phyloP scores from a whole-genome alignment of 2,113 vertebrate species.

The Agapornis roseicollis region DNA sequence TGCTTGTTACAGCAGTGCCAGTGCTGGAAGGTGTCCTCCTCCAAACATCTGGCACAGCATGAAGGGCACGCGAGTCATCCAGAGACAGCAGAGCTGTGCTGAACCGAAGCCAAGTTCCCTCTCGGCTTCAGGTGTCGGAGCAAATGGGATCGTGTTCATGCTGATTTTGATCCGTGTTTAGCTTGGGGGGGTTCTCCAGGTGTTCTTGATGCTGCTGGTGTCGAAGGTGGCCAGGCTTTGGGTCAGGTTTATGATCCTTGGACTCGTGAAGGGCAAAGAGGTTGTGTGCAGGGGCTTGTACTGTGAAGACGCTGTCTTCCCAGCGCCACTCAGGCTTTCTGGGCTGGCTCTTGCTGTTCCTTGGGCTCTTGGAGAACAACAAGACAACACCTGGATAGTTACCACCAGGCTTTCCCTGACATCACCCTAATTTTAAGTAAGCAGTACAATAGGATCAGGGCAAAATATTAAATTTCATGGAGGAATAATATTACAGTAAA shows the following conservation, averaged over 20 bases:
- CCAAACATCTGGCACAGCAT: not conserved
- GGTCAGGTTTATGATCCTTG: not conserved
- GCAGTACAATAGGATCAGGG: not conserved
- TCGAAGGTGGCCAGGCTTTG: not conserved
- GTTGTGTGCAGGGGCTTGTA: not conserved
- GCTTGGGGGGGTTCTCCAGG: not conserved
- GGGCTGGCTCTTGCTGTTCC: not conserved
- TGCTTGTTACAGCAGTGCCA: not conserved
- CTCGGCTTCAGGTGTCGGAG: accelerated
- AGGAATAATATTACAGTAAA: not conserved
- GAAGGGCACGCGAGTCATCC: not conserved
- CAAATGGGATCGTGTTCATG: accelerated
- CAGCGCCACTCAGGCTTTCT: not conserved
- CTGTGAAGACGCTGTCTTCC: not conserved
- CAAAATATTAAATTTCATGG: not conserved
- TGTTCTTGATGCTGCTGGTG: not conserved
- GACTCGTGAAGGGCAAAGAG: not conserved
- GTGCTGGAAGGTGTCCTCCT: not conserved
- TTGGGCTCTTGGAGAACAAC: not conserved
- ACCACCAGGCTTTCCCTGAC: not conserved
- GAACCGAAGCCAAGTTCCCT: not conserved
- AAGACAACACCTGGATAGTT: not conserved
- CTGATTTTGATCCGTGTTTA: not conserved
- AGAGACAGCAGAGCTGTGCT: not conserved
- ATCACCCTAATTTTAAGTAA: not conserved